Base-by-base conservation (phyloP, 92 coral and sea anemone species). In the Meandrina meandrites region DNA sequence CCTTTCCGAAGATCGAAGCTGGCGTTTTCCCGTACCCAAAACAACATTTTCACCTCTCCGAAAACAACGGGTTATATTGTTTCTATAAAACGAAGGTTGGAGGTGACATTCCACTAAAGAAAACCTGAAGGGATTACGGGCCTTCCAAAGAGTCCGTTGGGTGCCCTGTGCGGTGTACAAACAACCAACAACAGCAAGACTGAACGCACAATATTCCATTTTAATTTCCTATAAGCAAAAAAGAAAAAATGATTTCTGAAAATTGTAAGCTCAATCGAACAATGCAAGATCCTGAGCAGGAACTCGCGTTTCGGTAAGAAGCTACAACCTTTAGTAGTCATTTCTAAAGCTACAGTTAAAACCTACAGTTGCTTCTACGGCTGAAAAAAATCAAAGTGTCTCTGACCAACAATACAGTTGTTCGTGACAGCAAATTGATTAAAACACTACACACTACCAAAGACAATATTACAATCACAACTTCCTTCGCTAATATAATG, bases 141-240 rank as follows among this genome's bases (percentile, higher is more conserved):
- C n/a, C n/a, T n/a, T n/a, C n/a, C n/a, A n/a, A n/a, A n/a, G n/a
- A n/a, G n/a, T n/a, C n/a, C n/a, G n/a, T n/a, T n/a, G n/a, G n/a
- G n/a, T n/a, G n/a, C n/a, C n/a, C n/a, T n/a, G n/a, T n/a, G n/a
- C n/a, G n/a, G n/a, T n/a, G n/a, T n/a, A n/a, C n/a, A 27, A 16
- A 32, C 17, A 40, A 27, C n/a, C 79, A 13, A 3, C 27, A n/a
- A 31, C 58, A 57, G 15, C 54, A 74, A 42, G 17, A 62, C n/a
- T 62, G 76, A 77, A 48, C 88, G 37, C 82, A 75, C 68, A 66
- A 85, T 85, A 77, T 60, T 42, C 82, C 82, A 62, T 60, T 85
- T 85, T 85, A 85, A 85, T 85, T 60, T 75, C 88, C 88, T 85
- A 85, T 31, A 40, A 58, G 81, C 47, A 48, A 78, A 77, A 64